phyloP scores from a whole-genome alignment of 2,888 invertebrate species.

The Agriotes lineatus region DNA sequence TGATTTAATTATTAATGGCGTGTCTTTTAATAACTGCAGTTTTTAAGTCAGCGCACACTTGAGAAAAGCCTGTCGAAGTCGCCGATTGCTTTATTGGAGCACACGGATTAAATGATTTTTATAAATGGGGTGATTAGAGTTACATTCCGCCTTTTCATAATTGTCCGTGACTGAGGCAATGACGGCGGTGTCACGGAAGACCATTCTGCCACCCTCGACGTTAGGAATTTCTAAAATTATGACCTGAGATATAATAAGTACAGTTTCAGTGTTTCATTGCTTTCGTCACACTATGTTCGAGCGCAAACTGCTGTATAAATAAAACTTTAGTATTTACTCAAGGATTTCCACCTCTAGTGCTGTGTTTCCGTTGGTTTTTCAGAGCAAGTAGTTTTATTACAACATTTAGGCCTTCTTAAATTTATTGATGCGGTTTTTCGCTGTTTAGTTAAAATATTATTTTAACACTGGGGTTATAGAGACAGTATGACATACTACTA shows the following conservation, averaged over 20 bases:
- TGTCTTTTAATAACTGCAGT: not conserved
- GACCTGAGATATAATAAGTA: conserved; percentile 16
- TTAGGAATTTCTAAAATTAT: conserved; percentile 32
- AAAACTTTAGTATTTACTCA: too few relatives aligned
- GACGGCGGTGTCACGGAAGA: conserved; percentile 33
- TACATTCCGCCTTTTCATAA: conserved; percentile 15
- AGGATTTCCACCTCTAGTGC: too few relatives aligned
- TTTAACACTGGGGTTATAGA: too few relatives aligned
- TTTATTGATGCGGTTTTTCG: too few relatives aligned
- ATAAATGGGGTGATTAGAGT: conserved; percentile 27
- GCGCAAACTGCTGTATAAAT: not conserved
- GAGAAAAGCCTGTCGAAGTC: too few relatives aligned
- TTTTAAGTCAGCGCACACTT: too few relatives aligned
- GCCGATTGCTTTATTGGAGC: too few relatives aligned
- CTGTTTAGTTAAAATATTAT: too few relatives aligned
- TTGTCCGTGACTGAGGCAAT: conserved; percentile 33
- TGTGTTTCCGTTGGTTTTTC: too few relatives aligned
- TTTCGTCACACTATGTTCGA: conserved; percentile 12
- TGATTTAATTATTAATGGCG: conserved; percentile 28
- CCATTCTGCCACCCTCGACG: conserved; percentile 14
- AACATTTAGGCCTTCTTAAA: too few relatives aligned
- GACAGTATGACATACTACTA: too few relatives aligned
- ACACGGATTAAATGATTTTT: conserved; percentile 2
- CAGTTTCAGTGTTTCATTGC: conserved; percentile 10
- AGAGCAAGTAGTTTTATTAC: too few relatives aligned